These are phyloP conservation scores for Ivindomyrus marchei DNA, from an alignment of 2,113 vertebrate species.

Conservation along the genomic window DNA sequence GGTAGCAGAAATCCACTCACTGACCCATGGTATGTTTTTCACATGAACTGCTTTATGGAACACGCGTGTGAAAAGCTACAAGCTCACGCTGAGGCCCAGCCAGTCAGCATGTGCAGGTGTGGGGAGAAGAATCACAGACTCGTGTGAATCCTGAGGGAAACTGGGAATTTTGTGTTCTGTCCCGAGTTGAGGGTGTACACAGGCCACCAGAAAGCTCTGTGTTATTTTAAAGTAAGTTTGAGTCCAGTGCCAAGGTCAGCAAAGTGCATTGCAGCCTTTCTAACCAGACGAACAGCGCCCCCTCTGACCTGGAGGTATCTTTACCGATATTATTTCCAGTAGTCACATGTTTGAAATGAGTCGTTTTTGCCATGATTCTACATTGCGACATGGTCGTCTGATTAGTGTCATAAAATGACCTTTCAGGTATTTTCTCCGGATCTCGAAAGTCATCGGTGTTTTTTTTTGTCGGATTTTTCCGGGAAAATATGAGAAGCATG, in stretches of 20 bases:
- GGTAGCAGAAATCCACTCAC: background rate
- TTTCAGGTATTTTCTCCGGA: background rate
- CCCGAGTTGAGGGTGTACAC: background rate
- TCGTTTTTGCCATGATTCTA: background rate
- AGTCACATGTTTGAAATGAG: background rate
- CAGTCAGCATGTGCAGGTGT: background rate
- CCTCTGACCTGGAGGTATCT: background rate
- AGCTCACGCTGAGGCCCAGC: background rate
- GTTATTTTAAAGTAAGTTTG: background rate
- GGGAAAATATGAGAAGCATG: background rate
- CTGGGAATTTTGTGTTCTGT: background rate
- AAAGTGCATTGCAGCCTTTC: background rate
- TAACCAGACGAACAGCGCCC: background rate
- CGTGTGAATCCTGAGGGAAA: background rate
- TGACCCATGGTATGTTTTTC: background rate
- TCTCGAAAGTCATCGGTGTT: background rate
- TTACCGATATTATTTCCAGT: background rate
- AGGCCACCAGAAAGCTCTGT: background rate
- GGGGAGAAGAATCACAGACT: background rate
- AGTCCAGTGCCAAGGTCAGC: background rate
- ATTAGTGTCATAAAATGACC: background rate
- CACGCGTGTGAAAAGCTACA: background rate
- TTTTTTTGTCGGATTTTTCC: background rate
- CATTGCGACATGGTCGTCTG: background rate
- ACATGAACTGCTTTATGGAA: background rate